These are phyloP conservation scores for Rhagologus leucostigma DNA, from an alignment of 2,113 vertebrate species.

Conservation along the genomic window DNA sequence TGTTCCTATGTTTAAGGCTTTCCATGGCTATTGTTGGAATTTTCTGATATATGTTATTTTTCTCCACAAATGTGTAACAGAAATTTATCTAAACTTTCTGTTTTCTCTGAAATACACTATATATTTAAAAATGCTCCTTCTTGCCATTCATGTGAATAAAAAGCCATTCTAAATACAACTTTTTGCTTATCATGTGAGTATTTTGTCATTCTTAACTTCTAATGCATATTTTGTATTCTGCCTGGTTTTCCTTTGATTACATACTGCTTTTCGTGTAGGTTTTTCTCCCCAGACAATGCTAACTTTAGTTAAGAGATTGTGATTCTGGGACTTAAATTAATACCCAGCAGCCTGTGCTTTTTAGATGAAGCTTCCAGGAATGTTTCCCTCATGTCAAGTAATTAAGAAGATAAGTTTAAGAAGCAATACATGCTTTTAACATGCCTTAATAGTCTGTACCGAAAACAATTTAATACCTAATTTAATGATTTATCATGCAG, in stretches of 20 bases:
- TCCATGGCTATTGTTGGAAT: slow-evolving; percentile 8
- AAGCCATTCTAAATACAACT: not conserved
- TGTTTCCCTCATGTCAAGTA: not conserved
- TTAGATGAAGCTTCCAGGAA: not conserved
- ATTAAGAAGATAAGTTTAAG: not conserved
- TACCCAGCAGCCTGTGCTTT: not conserved
- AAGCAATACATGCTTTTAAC: not conserved
- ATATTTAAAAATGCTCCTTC: not conserved
- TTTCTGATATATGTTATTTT: not conserved
- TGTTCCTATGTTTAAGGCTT: not conserved
- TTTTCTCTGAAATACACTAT: not conserved
- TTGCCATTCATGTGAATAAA: not conserved
- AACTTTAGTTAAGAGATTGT: not conserved
- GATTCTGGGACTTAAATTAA: not conserved
- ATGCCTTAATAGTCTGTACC: not conserved
- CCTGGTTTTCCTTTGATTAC: not conserved
- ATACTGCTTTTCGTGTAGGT: not conserved
- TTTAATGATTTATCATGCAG: not conserved
- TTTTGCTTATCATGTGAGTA: not conserved
- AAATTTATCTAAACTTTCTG: not conserved
- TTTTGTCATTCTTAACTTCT: not conserved
- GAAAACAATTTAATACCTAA: not conserved
- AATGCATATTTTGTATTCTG: not conserved
- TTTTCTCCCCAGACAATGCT: not conserved
- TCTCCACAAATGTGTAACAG: not conserved